phyloP scores from a whole-genome alignment of 2,888 invertebrate genomes.

The Sarcophaga carnaria region DNA sequence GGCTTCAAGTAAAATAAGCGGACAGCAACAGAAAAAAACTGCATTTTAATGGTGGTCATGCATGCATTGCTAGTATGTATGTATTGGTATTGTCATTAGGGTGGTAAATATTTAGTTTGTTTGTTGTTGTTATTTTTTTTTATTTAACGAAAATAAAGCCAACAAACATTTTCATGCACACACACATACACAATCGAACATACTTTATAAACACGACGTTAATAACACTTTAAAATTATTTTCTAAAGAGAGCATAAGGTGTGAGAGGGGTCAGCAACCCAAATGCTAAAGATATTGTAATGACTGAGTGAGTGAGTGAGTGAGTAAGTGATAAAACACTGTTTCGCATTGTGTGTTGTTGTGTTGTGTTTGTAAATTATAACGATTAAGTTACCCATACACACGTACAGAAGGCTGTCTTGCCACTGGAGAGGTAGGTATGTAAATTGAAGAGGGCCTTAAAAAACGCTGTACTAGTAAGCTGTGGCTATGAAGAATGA shows the following conservation, averaged over 20 bases:
- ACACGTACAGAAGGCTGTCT: background rate
- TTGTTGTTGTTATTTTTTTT: slow-evolving; percentile 16
- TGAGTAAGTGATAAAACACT: slow-evolving; percentile 43
- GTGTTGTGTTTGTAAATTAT: slow-evolving; percentile 17
- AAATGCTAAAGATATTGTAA: slow-evolving; percentile 33
- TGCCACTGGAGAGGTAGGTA: background rate
- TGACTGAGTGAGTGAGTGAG: background rate
- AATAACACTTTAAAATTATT: background rate
- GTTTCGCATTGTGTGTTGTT: background rate
- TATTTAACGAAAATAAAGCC: background rate
- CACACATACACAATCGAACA: background rate
- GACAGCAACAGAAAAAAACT: slow-evolving; percentile 24
- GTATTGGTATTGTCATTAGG: slow-evolving; percentile 6
- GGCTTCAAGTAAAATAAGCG: slow-evolving; percentile 53
- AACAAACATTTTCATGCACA: slow-evolving; percentile 29
- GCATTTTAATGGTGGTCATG: slow-evolving; percentile 46
- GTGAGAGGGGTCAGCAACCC: background rate
- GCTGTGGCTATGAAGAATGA: background rate
- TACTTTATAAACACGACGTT: background rate
- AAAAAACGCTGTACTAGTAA: background rate
- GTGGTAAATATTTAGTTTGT: slow-evolving; percentile 10
- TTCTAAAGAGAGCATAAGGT: background rate
- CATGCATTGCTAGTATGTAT: background rate
- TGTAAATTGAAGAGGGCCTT: background rate
- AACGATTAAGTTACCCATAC: slow-evolving; percentile 57